These are phyloP conservation scores for Smittia sp. DNA, from an alignment of 2,888 invertebrate genomes.

Conservation along the genomic window DNA sequence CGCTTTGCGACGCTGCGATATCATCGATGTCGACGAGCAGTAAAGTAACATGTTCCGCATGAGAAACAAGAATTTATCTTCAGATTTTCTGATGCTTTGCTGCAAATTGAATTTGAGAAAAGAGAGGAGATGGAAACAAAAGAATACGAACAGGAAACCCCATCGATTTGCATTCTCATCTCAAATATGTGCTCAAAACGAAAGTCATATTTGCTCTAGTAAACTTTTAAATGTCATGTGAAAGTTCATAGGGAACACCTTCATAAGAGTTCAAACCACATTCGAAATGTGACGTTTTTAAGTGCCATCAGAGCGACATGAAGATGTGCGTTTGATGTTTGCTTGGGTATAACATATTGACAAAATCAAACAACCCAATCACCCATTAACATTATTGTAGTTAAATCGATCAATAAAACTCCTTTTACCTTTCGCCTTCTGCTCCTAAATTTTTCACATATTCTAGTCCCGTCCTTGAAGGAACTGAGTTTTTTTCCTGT, in stretches of 20 bases:
- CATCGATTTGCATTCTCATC: conserved; percentile 28
- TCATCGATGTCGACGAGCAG: too few relatives aligned
- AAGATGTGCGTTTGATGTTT: too few relatives aligned
- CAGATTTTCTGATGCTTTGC: neutral
- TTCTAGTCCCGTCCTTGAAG: neutral
- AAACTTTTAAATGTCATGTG: too few relatives aligned
- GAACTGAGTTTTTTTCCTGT: neutral
- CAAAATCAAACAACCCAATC: conserved; percentile 32
- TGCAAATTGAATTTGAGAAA: conserved; percentile 32
- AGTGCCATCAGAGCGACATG: too few relatives aligned
- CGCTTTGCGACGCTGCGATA: too few relatives aligned
- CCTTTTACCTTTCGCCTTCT: conserved; percentile 23
- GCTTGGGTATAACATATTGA: neutral
- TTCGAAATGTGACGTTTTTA: too few relatives aligned
- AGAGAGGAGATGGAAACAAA: neutral
- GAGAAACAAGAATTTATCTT: conserved; percentile 13
- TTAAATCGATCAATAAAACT: conserved; percentile 40
- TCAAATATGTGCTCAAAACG: neutral
- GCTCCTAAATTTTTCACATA: conserved; percentile 22
- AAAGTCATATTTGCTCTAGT: too few relatives aligned
- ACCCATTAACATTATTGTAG: conserved; percentile 33
- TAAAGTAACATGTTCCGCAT: conserved; percentile 39
- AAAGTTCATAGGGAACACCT: too few relatives aligned
- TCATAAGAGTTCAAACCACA: too few relatives aligned
- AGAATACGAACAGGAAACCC: neutral